Evolutionary conservation across 2,797 vertebrate species (phyloP).

Genomic region (Hoplostethus atlanticus): DNA sequence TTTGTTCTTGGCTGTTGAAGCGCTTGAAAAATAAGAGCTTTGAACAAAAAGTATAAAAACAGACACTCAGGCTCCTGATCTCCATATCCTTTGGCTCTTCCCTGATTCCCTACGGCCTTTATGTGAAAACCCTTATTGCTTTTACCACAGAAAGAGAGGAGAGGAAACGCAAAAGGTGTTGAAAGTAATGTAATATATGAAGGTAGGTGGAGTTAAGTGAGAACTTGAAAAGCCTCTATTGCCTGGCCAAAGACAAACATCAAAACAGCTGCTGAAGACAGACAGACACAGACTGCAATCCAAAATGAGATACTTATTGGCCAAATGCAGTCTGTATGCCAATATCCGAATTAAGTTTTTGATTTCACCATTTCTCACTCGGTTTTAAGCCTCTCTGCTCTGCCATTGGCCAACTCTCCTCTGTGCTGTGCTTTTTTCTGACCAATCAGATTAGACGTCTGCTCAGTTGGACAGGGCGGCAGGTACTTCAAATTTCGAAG

Average conservation of each 20-base stretch:
- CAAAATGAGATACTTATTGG: too few species aligned
- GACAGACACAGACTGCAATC: neutral
- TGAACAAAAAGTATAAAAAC: neutral
- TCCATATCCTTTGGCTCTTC: constrained; percentile 8
- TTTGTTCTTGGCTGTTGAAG: constrained; percentile 7
- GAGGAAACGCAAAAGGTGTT: neutral
- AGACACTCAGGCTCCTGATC: constrained; percentile 11
- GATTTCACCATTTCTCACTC: too few species aligned
- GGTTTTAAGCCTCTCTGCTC: too few species aligned
- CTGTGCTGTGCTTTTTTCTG: too few species aligned
- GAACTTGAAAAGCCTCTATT: neutral
- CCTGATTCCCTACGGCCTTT: constrained; percentile 7
- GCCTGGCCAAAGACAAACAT: neutral
- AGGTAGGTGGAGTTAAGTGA: constrained; percentile 8
- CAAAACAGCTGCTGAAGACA: neutral
- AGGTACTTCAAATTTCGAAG: too few species aligned
- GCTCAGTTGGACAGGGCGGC: too few species aligned
- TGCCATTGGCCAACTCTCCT: too few species aligned
- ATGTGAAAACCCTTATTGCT: neutral
- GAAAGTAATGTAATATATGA: constrained; percentile 6
- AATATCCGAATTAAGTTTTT: too few species aligned
- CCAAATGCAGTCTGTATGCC: too few species aligned
- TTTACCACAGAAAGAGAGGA: neutral
- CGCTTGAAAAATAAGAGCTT: neutral
- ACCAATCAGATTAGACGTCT: too few species aligned